Base-by-base conservation (phyloP, 2,113 vertebrate genomes). In the Monopterus albus region DNA sequence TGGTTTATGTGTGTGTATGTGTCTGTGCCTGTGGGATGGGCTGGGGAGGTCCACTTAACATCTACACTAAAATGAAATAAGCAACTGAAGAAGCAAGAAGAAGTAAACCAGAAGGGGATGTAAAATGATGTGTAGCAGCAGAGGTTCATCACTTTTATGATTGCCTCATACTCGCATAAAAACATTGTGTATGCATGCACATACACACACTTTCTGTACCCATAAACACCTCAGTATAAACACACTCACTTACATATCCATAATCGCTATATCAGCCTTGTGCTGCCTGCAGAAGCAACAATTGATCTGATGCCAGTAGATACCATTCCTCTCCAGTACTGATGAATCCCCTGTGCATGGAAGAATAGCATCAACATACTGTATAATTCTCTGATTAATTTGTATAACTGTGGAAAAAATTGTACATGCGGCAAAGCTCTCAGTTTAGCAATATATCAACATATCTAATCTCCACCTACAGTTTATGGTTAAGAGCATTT, bases 111-210 rank as follows among this genome's bases (percentile, higher is more conserved):
- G 49, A 59, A 29, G 8, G n/a, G 67, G 60, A 56, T 69, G 59
- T 55, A 43, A 64, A 81, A 51, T 70, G 65, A 79, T 65, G 61
- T 70, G 71, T 21, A 40, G 59, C 53, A 14, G 71, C 59, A 71
- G 53, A 52, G 38, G 59, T 79, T 89, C 88, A 89, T 85, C 90
- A 90, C 78, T 90, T 91, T 88, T 87, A 59, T 76, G 83, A 87
- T 90, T 85, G 72, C 82, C 45, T 69, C 62, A 74, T 72, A 78
- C 66, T 77, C 59, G 43, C 31, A 51, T 68, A 33, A 56, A 66
- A 53, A 76, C 7, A 28, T 59, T 40, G 56, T 65, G 39, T 50
- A 52, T 61, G 49, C 46, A 53, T 35, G 67, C 66, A 29, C 28
- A 59, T 35, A 12, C 51, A 46, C 14, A 0, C 61, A 36, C 35